phyloP scores from a whole-genome alignment of 2,888 invertebrate species.

The Sarcophaga subvicina region DNA sequence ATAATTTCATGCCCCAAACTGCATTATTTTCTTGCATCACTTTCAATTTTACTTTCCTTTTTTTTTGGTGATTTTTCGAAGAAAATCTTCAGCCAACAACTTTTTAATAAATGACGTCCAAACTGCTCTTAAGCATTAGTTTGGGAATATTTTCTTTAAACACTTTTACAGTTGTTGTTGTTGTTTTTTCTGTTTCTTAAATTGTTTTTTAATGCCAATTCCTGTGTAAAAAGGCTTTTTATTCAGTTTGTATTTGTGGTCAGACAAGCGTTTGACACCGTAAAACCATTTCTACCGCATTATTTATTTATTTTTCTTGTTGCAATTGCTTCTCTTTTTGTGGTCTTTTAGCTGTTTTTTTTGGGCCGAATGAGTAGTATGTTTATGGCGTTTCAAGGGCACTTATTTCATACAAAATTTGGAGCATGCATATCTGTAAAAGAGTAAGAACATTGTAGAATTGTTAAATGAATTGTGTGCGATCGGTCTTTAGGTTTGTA shows the following conservation, averaged over 20 bases:
- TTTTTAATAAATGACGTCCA: background rate
- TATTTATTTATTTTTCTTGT: conserved; percentile 4
- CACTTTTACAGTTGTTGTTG: background rate
- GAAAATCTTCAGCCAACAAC: background rate
- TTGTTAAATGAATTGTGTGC: no score
- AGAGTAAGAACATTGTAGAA: no score
- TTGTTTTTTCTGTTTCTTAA: background rate
- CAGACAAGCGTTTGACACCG: conserved; percentile 25
- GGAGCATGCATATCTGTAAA: no score
- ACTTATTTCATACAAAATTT: no score
- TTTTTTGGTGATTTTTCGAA: background rate
- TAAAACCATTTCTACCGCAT: background rate
- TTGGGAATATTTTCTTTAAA: background rate
- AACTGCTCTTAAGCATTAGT: background rate
- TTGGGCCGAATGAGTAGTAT: no score
- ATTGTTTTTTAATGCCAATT: background rate
- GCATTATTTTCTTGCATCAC: no score
- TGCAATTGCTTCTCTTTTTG: no score
- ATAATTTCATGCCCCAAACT: no score
- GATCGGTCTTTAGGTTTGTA: no score
- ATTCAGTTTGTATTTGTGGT: background rate
- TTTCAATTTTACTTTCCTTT: background rate
- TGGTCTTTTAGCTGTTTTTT: no score
- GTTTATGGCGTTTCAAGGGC: no score
- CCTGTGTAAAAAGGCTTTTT: background rate